Base-by-base conservation (phyloP, 2,888 invertebrate genomes). In the Myathropa florea region DNA sequence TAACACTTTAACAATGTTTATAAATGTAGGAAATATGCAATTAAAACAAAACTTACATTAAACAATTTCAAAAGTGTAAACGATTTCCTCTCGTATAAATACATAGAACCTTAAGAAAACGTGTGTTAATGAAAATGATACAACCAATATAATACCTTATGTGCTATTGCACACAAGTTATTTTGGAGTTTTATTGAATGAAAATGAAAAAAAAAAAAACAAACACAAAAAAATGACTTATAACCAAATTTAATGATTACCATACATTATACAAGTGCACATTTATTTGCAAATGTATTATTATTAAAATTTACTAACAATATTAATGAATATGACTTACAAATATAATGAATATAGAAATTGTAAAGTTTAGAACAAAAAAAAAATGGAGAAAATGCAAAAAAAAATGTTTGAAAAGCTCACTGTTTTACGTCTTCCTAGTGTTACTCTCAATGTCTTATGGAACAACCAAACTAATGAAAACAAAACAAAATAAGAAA, bases 151-250 rank as follows among this genome's bases (percentile, higher is more conserved):
- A 85, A 81, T 84, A 83, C 79, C 82, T 88, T 85, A 79, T 70
- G 88, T 84, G 84, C 88, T 84, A 84, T 88, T 88, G 84, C 83
- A 88, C 77, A 60, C 30, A 72, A 83, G 78, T 79, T 88, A 80
- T 88, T 84, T 84, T 72, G 67, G 65, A 79, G 76, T 73, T 76
- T 85, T 81, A 78, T 80, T 81, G 60, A 67, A 73, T 53, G 59
- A 46, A 87, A 64, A 70, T 83, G 64, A 64, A 65, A 70, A 71
- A 57, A 89, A 90, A 88, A 88, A 90, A 89, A 87, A 60, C 70
- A 87, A 33, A 33, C 26, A 68, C 75, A 71, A 9, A 63, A 81
- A 83, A 79, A 64, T 81, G 59, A 78, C 53, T 68, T 75, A 77
- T 81, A 86, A 86, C 77, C 82, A 76, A 86, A 82, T 68, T 57